Evolutionary conservation across 53 echinoderm and acorn worm genomes (phyloP), one percentile per base, ranked within the genome.

Genomic region (Zoroaster sp.): DNA sequence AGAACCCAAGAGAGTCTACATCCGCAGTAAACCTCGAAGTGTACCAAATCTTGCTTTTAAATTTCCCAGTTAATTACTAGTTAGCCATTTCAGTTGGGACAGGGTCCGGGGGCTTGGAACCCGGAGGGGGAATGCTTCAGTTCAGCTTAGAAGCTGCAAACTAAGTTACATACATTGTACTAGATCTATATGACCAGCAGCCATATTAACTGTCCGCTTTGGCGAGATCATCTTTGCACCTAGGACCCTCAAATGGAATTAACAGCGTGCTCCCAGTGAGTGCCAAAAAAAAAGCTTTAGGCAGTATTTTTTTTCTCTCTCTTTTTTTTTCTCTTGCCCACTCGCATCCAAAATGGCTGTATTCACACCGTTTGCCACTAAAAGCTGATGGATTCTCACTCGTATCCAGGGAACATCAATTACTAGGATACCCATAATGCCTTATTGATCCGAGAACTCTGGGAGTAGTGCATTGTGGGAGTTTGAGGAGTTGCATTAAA

Each of bases 401-500:
- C 42, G n/a, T 43, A 42, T 30, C 82, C 82, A 17, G 82, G 82
- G 82, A 82, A 43, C 68, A 5, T 66, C 82, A 82, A 82, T 82
- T 82, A 82, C 82, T 66, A 17, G 44, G 82, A 67, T 82, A 82
- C 82, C 82, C 82, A 82, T 66, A 82, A 82, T 82, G 82, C 82
- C 82, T 66, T 68, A 67, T 82, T 82, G 82, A 82, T 82, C 80
- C 42, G 45, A 82, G 82, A 82, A 67, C 68, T 67, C 82, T 82
- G 68, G 82, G 82, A 67, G 82, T 82, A 67, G 65, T 82, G 82
- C 82, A 82, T 82, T 82, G 82, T 82, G 82, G 82, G 82, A 82
- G 82, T 82, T 82, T 25, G 66, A 49, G 39, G 35, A 28, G 63
- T 28, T 35, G 78, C 78, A 37, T 78, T 25, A 78, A 78, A 78